Conservation (phyloP, 2,888 invertebrate species). For the Rhagonycha fulva region DNA sequence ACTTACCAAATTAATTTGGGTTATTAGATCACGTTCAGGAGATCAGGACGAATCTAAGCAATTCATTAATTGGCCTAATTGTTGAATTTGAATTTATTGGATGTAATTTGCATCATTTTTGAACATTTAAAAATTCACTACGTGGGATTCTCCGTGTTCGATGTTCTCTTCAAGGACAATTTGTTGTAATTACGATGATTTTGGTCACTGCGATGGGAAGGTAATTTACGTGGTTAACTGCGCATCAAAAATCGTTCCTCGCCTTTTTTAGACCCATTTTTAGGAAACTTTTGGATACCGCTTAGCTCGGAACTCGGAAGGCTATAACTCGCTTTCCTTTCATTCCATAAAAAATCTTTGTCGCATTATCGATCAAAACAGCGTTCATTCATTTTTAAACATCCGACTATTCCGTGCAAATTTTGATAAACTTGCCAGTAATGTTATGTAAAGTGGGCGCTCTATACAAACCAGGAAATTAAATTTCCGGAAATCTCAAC, state of each 20-base stretch:
- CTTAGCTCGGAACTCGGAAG: too few species aligned
- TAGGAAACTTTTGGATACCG: not conserved
- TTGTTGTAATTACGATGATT: not conserved
- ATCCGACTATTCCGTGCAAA: not conserved
- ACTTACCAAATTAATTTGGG: conserved; percentile 7
- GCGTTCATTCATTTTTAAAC: not conserved
- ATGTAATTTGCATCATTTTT: not conserved
- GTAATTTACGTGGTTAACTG: not conserved
- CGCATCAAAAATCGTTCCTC: not conserved
- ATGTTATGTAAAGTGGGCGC: conserved; percentile 12
- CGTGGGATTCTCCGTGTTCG: not conserved
- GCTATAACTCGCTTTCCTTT: not conserved
- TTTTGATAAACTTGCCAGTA: not conserved
- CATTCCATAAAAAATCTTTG: not conserved
- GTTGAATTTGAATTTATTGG: conserved; percentile 6
- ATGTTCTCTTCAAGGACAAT: not conserved
- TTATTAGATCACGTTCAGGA: conserved; percentile 5
- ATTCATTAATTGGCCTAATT: conserved; percentile 4
- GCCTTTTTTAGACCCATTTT: not conserved
- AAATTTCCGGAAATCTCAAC: conserved; percentile 14
- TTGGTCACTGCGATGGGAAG: not conserved
- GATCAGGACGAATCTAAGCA: not conserved
- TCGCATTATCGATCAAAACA: not conserved
- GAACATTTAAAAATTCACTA: not conserved
- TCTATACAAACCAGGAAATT: conserved; percentile 10